Evolutionary conservation across 2,797 vertebrate species (phyloP).

Genomic region (Delichon dasypus): DNA sequence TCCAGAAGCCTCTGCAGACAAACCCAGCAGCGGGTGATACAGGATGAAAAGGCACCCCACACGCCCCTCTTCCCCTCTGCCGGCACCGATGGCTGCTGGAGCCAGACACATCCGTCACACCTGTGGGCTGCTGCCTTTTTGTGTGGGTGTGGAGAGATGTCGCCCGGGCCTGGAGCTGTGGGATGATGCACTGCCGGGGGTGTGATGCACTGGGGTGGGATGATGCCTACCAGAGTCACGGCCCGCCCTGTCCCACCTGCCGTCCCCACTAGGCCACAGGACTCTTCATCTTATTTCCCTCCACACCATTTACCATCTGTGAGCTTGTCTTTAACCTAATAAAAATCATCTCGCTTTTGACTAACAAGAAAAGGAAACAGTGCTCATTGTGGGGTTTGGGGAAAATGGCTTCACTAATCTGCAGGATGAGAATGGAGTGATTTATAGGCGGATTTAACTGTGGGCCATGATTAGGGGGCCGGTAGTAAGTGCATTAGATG

Average conservation of each 20-base stretch:
- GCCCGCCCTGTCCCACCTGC: background rate
- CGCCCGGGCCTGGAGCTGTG: rapidly evolving
- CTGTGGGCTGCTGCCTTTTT: background rate
- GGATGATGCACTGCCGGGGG: background rate
- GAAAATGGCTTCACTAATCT: slow-evolving; percentile 95
- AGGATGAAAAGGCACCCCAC: background rate
- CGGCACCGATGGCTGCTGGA: background rate
- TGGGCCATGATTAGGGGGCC: slow-evolving; percentile 93
- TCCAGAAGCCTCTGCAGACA: background rate
- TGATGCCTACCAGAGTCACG: background rate
- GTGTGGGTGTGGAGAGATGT: rapidly evolving
- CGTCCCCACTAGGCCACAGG: background rate
- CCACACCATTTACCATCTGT: slow-evolving; percentile 88
- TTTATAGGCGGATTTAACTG: slow-evolving; percentile 90
- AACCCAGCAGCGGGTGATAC: background rate
- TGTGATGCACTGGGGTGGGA: background rate
- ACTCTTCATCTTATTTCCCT: slow-evolving; percentile 86
- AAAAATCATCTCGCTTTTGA: slow-evolving; percentile 86
- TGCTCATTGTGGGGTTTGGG: slow-evolving; percentile 91
- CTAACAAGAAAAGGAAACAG: slow-evolving; percentile 93
- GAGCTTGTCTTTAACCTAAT: slow-evolving; percentile 88
- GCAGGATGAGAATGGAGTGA: slow-evolving; percentile 89
- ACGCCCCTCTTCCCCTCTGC: rapidly evolving
- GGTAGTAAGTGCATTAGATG: slow-evolving; percentile 90
- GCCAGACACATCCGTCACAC: background rate